These are phyloP conservation scores for Lasioglossum baleicum DNA, from an alignment of 1,140 invertebrate genomes.

Conservation along the genomic window DNA sequence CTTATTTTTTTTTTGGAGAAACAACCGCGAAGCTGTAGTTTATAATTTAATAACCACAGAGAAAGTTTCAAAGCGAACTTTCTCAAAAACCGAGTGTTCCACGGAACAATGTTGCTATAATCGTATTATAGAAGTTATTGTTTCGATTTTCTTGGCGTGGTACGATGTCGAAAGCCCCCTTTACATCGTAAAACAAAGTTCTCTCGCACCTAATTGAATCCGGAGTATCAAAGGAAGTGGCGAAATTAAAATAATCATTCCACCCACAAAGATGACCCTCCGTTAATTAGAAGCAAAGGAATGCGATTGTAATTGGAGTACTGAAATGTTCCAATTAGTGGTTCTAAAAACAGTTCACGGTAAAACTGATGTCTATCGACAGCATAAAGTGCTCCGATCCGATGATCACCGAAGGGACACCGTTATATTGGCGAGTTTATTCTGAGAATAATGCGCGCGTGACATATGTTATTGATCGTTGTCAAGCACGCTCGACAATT, in stretches of 20 bases:
- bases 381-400: neutral
- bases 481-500: conserved; percentile 22
- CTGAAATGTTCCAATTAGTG: neutral
- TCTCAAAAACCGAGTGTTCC: no score
- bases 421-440: neutral
- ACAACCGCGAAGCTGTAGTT: no score
- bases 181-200: no score
- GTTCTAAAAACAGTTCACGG: neutral
- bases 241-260: neutral
- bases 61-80: no score
- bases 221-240: neutral
- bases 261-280: neutral
- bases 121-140: no score
- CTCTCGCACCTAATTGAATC: neutral
- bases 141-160: no score
- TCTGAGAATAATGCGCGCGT: neutral
- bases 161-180: no score
- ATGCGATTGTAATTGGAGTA: neutral
- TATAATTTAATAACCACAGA: no score
- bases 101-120: no score
- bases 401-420: neutral
- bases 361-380: neutral
- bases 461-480: conserved; percentile 6
- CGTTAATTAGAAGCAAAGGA: neutral
- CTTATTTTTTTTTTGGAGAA: no score